A percentile compares a stretch with the other conserved stretches of the same genome.
These are phyloP conservation scores for Laspeyria flexula DNA, from an alignment of 2,888 invertebrate species.

Conservation along the genomic window DNA sequence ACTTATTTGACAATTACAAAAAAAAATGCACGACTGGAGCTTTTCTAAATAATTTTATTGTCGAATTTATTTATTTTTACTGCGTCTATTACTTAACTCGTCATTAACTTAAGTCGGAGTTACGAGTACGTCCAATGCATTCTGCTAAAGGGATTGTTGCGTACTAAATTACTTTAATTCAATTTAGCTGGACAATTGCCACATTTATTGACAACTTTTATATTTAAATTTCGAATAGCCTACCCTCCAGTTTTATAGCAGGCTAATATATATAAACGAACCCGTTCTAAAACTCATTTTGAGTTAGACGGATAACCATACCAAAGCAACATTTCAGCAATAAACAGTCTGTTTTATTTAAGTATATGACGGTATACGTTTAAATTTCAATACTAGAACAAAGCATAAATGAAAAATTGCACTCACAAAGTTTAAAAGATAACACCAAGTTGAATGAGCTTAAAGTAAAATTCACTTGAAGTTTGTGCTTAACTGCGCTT, in stretches of 20 bases:
- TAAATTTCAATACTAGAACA: no score
- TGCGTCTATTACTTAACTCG: no score
- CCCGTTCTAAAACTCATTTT: no score
- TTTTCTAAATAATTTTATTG: no score
- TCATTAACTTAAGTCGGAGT: constrained; percentile 56
- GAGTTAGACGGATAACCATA: no score
- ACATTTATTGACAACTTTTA: constrained; percentile 38
- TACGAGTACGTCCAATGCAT: constrained; percentile 7
- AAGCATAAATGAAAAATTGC: constrained; percentile 31
- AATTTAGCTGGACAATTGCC: constrained; percentile 54
- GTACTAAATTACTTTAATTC: constrained; percentile 53
- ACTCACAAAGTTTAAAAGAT: constrained; percentile 32
- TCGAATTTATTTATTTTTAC: no score
- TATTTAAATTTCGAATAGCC: constrained; percentile 14
- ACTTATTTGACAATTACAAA: no score
- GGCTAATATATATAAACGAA: no score
- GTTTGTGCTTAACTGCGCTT: constrained; percentile 31
- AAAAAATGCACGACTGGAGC: no score
- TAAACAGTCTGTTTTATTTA: no score
- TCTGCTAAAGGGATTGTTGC: constrained; percentile 6
- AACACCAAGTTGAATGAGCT: constrained; percentile 33
- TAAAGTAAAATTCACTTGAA: constrained; percentile 36
- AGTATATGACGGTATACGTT: no score
- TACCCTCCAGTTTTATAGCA: neutral
- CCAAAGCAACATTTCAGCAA: no score